Evolutionary conservation across 2,888 invertebrate genomes (phyloP).

Genomic region (Syrista parreyssii): DNA sequence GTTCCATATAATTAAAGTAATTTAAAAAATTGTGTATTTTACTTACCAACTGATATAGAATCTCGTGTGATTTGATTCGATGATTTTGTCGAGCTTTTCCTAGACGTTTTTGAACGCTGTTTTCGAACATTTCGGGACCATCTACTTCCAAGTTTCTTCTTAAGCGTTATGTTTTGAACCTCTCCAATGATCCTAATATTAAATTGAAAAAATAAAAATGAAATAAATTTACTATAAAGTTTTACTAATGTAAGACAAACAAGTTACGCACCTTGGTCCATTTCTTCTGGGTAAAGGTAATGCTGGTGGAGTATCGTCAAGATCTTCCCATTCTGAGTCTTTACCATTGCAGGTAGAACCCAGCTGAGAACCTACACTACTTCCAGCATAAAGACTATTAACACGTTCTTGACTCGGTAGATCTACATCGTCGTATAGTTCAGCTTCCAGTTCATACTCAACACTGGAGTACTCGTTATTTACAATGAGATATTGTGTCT

Average conservation of each 20-base stretch:
- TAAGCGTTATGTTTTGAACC: slow-evolving; percentile 20
- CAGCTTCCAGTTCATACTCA: slow-evolving; percentile 33
- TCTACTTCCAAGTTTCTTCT: slow-evolving; percentile 48
- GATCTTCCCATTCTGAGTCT: slow-evolving; percentile 61
- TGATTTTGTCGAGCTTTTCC: slow-evolving; percentile 46
- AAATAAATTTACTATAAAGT: background rate
- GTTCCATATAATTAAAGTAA: background rate
- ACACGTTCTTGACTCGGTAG: slow-evolving; percentile 49
- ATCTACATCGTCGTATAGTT: slow-evolving; percentile 52
- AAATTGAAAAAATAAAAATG: background rate
- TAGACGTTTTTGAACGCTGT: slow-evolving; percentile 73
- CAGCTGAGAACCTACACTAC: slow-evolving; percentile 34
- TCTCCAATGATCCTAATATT: slow-evolving; percentile 21
- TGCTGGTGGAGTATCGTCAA: slow-evolving; percentile 43
- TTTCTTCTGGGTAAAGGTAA: slow-evolving; percentile 25
- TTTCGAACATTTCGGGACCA: slow-evolving; percentile 76
- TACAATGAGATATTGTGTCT: slow-evolving; percentile 33
- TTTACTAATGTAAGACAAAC: background rate
- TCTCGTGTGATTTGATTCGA: slow-evolving; percentile 27
- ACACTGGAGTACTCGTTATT: slow-evolving; percentile 49
- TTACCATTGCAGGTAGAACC: slow-evolving; percentile 42
- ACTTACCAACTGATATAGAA: slow-evolving; percentile 31
- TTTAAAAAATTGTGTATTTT: background rate
- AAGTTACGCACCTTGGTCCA: slow-evolving; percentile 9
- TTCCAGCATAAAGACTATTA: slow-evolving; percentile 59